These are phyloP conservation scores for Ophthalmolycus amberensis DNA, from an alignment of 2,113 vertebrate genomes.

Conservation along the genomic window DNA sequence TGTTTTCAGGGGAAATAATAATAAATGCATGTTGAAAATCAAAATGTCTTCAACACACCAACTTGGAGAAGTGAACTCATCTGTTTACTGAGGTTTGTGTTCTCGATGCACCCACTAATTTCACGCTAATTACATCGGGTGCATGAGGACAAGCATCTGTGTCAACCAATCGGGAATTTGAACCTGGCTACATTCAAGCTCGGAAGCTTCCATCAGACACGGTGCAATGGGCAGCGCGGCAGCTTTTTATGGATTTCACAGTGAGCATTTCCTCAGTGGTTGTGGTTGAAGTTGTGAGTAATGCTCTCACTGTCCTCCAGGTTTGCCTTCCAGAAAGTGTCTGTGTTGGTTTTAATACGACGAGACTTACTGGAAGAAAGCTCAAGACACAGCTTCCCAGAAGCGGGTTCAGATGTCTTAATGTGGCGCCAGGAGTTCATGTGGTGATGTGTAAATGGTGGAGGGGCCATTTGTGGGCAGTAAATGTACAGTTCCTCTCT, in stretches of 20 bases:
- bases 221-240: conserved; percentile 36
- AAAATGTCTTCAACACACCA: background rate
- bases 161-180: conserved; percentile 58
- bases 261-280: conserved; percentile 41
- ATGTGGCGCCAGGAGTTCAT: conserved; percentile 54
- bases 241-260: conserved; percentile 55
- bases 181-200: conserved; percentile 44
- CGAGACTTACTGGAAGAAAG: conserved; percentile 55
- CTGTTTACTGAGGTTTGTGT: conserved; percentile 38
- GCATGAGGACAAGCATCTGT: conserved; percentile 62
- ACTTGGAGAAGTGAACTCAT: background rate
- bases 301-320: conserved; percentile 40
- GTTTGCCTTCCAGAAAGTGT: conserved; percentile 47
- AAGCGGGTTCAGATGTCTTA: conserved; percentile 56
- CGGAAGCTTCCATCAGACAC: conserved; percentile 42
- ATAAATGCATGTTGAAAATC: background rate
- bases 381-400: conserved; percentile 53
- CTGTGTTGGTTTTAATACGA: conserved; percentile 50
- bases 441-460: conserved; percentile 47
- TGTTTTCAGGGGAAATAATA: background rate
- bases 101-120: conserved; percentile 49
- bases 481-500: conserved; percentile 31
- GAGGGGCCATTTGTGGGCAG: conserved; percentile 52
- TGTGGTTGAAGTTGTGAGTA: conserved; percentile 27
- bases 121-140: conserved; percentile 61